Base-by-base conservation (phyloP, 2,113 vertebrate species). In the Saccopteryx leptura region DNA sequence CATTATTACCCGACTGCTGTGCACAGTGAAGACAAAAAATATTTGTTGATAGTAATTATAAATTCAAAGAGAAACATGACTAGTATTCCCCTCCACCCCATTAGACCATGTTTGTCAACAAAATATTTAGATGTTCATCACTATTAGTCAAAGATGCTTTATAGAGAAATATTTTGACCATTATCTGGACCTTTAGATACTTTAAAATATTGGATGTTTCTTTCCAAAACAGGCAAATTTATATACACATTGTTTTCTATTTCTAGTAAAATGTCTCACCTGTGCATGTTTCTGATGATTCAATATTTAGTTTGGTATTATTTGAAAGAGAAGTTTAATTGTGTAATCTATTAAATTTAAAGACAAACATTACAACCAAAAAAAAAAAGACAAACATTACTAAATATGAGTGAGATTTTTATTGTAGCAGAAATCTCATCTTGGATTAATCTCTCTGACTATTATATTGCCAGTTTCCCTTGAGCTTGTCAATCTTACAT, bases 31-130 rank as follows among this genome's bases (percentile, higher is more conserved):
- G 68, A 94, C n/a, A 83, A 80, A 93, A 95, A 97, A 87, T 95
- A 93, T 96, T 92, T 96, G 91, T 83, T 81, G 86, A 89, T 89
- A 21, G 18, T 94, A 93, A 97, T 97, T 95, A 90, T 86, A 88
- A 96, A 78, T 52, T 87, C 89, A 93, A 52, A 61, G 33, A 86
- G 56, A 96, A 95, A 66, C 63, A 89, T 86, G 54, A 83, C 52
- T 76, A 74, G 28, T 54, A 54, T 72, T 74, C 12, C 15, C 19
- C 50, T 26, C 52, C 17, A 9, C 23, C 12, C 19, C 48, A 68
- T 81, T 80, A 91, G 5, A 23, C 19, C 26, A 61, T 66, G 33
- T 26, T 69, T 88, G 39, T 81, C 28, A 28, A 88, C n/a, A 93
- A 95, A 82, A 80, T 11, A 85, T 54, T 87, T 71, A 92, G 3